Percentiles rank a stretch among this genome's conserved stretches.
These are phyloP conservation scores for Diarsia brunnea DNA, from an alignment of 2,888 invertebrate genomes.

Conservation along the genomic window DNA sequence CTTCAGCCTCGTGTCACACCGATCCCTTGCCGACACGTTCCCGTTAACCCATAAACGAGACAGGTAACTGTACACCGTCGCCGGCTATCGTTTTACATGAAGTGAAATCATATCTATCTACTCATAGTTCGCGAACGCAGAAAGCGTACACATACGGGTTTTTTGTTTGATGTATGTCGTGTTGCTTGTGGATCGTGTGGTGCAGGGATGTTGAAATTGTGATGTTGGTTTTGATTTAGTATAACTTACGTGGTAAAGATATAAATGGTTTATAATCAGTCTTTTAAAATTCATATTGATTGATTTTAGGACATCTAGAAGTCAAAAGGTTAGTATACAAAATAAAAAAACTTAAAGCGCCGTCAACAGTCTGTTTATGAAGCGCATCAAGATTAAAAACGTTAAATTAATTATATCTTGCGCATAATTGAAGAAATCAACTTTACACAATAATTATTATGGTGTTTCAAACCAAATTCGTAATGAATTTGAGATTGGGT, in stretches of 20 bases:
- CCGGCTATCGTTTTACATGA: conserved; percentile 50
- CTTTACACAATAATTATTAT: too few species aligned
- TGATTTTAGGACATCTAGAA: too few species aligned
- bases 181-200: conserved; percentile 18
- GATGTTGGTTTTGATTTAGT: background rate
- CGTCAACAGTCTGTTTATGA: too few species aligned
- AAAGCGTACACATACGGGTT: conserved; percentile 57
- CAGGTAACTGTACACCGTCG: conserved; percentile 43
- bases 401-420: too few species aligned
- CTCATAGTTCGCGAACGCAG: conserved; percentile 39
- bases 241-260: too few species aligned
- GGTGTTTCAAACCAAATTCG: too few species aligned
- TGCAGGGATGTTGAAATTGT: conserved; percentile 15
- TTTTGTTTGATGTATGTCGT: conserved; percentile 35
- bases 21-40: conserved; percentile 1
- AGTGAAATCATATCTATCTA: conserved; percentile 62
- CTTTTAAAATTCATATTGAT: too few species aligned
- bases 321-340: too few species aligned
- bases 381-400: background rate
- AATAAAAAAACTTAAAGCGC: too few species aligned
- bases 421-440: too few species aligned
- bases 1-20: background rate
- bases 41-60: conserved; percentile 27
- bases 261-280: too few species aligned
- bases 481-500: too few species aligned